Evolutionary conservation across 2,797 vertebrate species (phyloP), one percentile per base, ranked within the genome.

Genomic region (Propithecus perrieri): DNA sequence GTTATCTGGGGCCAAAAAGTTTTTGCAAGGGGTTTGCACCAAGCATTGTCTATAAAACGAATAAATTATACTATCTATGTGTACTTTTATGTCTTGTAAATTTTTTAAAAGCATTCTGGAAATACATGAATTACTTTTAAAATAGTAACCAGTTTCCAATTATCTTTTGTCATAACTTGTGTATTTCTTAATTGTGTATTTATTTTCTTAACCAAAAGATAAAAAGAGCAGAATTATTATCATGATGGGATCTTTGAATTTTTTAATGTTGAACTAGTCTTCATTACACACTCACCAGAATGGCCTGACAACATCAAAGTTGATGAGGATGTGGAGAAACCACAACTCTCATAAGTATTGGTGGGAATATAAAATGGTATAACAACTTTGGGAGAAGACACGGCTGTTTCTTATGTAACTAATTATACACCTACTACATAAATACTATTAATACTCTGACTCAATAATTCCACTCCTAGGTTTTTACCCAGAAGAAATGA

Each of bases 171-270:
- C 61, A 81, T 18, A n/a, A 65, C 15, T 65, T 67, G 1, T 18
- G 7, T 18, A 67, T 67, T 67, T 67, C 63, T 67, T 67, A 67
- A 67, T 33, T 93, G 26, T 26, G 1, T 95, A 72, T 93, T 90
- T 95, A 72, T 93, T 90, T 93, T 83, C 38, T 26, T 84, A 87
- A 71, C 30, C 26, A 71, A 76, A 74, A 84, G 17, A 83, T 50
- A 72, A 53, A 59, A 72, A 63, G 8, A 74, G 10, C 67, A 72
- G 28, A 94, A 72, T 76, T 78, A 72, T 85, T 83, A 53, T 48
- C 41, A 17, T 35, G 28, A 57, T 59, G 11, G 20, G 9, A 89
- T 61, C 26, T 93, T 61, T 71, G 17, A 65, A 83, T 83, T 83
- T 93, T 96, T 91, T 24, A 65, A 41, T 30, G 8, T 94, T 81